Evolutionary conservation across 2,113 vertebrate genomes (phyloP).

Genomic region (Misgurnus anguillicaudatus): DNA sequence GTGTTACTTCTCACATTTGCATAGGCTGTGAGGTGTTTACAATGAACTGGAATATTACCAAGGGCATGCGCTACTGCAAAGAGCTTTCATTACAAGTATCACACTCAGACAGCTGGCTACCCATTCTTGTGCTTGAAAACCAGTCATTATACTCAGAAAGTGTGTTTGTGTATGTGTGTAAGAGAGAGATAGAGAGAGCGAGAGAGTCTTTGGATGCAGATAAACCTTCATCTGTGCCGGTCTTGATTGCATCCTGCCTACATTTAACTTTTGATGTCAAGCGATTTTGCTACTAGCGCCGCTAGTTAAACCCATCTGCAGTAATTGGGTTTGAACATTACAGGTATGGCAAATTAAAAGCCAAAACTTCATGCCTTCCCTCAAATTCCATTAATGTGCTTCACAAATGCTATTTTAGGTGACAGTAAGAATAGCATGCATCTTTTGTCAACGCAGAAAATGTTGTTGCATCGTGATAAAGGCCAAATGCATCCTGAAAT

Average conservation of each 20-base stretch:
- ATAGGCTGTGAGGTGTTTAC: slow-evolving; percentile 9
- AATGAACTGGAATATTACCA: slow-evolving; percentile 28
- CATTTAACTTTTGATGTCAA: slow-evolving; percentile 26
- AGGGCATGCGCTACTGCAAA: slow-evolving; percentile 4
- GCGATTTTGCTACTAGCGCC: slow-evolving; percentile 5
- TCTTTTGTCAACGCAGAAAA: slow-evolving; percentile 19
- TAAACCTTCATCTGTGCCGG: slow-evolving; percentile 9
- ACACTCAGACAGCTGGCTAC: slow-evolving; percentile 16
- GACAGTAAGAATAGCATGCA: slow-evolving; percentile 11
- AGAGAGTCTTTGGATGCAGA: slow-evolving; percentile 15
- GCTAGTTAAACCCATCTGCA: background rate
- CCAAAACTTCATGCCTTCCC: slow-evolving; percentile 11
- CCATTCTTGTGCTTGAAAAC: slow-evolving; percentile 37
- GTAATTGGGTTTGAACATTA: slow-evolving; percentile 23
- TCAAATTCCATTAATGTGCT: background rate
- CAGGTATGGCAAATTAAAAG: slow-evolving; percentile 15
- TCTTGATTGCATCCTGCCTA: slow-evolving; percentile 11
- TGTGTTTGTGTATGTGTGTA: slow-evolving; percentile 22
- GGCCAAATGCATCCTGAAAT: slow-evolving; percentile 31
- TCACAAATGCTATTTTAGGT: slow-evolving; percentile 14
- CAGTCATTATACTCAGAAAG: slow-evolving; percentile 35
- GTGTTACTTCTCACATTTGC: slow-evolving; percentile 28
- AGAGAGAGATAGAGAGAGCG: background rate
- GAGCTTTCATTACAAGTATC: slow-evolving; percentile 38
- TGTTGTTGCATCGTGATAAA: slow-evolving; percentile 8